phyloP scores from a whole-genome alignment of 2,888 invertebrate genomes.

The Melanargia galathea region DNA sequence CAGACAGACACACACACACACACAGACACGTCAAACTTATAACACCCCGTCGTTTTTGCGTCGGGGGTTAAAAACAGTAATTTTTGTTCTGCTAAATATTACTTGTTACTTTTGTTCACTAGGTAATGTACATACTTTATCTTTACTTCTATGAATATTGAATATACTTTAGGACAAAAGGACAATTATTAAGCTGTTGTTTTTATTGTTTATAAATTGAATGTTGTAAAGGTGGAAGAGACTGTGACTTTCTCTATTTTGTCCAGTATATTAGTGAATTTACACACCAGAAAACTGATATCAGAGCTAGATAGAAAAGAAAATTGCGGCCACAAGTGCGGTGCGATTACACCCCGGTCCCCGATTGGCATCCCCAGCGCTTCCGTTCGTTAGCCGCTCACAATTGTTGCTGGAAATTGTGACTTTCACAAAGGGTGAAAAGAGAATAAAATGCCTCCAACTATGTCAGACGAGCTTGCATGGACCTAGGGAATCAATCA shows the following conservation, averaged over 20 bases:
- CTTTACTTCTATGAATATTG: too few species aligned
- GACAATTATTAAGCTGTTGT: too few species aligned
- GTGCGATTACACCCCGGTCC: conserved; percentile 67
- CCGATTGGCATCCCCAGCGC: conserved; percentile 76
- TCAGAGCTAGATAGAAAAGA: conserved; percentile 56
- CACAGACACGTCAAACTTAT: too few species aligned
- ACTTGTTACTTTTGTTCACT: too few species aligned
- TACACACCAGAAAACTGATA: not conserved
- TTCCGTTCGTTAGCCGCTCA: conserved; percentile 76
- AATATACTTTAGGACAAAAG: too few species aligned
- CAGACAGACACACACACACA: too few species aligned
- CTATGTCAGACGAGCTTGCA: not conserved
- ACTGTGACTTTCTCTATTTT: not conserved
- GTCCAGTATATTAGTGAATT: not conserved
- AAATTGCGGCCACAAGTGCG: conserved; percentile 69
- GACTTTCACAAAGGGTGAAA: conserved; percentile 22
- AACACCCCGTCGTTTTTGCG: too few species aligned
- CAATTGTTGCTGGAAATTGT: conserved; percentile 78
- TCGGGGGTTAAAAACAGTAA: too few species aligned
- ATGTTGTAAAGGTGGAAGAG: not conserved
- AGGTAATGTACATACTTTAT: too few species aligned
- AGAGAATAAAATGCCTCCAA: conserved; percentile 16
- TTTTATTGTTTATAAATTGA: too few species aligned
- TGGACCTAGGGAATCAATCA: conserved; percentile 7
- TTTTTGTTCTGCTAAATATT: too few species aligned